A percentile compares a stretch with the other conserved stretches of the same genome.
phyloP scores from a whole-genome alignment of 1,140 invertebrate genomes.

The Amphibalanus amphitrite region DNA sequence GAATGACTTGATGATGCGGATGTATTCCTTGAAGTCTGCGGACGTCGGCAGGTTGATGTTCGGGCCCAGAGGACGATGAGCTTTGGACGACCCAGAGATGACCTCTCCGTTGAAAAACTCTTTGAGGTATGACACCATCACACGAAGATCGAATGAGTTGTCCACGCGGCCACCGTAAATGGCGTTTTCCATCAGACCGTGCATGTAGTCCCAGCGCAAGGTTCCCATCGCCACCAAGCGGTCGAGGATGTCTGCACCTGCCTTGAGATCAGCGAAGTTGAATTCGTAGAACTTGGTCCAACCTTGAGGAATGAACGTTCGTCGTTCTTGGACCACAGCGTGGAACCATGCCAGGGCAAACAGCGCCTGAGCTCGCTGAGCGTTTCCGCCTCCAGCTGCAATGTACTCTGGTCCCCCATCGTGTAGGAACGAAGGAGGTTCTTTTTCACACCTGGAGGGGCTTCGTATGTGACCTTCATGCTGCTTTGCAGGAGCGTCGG shows the following conservation, averaged over 20 bases:
- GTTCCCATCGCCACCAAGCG: slow-evolving; percentile 24
- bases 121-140: slow-evolving; percentile 53
- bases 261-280: slow-evolving; percentile 60
- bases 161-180: slow-evolving; percentile 80
- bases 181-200: slow-evolving; percentile 58
- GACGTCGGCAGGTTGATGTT: slow-evolving; percentile 32
- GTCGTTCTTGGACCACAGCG: slow-evolving; percentile 68
- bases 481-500: slow-evolving; percentile 42
- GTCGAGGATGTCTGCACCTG: slow-evolving; percentile 51
- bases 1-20: slow-evolving; percentile 39
- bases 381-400: slow-evolving; percentile 24
- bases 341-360: slow-evolving; percentile 65
- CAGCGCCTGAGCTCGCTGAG: slow-evolving; percentile 36
- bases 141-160: slow-evolving; percentile 53
- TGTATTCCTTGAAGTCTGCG: slow-evolving; percentile 39
- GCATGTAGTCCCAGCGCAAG: slow-evolving; percentile 55
- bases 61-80: slow-evolving; percentile 35
- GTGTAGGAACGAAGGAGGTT: slow-evolving; percentile 41
- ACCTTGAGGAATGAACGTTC: slow-evolving; percentile 68
- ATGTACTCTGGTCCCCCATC: slow-evolving; percentile 30
- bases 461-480: slow-evolving; percentile 71
- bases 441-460: slow-evolving; percentile 46
- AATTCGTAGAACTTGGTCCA: slow-evolving; percentile 86
- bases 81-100: slow-evolving; percentile 31
- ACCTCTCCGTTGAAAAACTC: slow-evolving; percentile 44